Conservation (phyloP, 1,140 invertebrate genomes). For the Sarcophaga peregrina region DNA sequence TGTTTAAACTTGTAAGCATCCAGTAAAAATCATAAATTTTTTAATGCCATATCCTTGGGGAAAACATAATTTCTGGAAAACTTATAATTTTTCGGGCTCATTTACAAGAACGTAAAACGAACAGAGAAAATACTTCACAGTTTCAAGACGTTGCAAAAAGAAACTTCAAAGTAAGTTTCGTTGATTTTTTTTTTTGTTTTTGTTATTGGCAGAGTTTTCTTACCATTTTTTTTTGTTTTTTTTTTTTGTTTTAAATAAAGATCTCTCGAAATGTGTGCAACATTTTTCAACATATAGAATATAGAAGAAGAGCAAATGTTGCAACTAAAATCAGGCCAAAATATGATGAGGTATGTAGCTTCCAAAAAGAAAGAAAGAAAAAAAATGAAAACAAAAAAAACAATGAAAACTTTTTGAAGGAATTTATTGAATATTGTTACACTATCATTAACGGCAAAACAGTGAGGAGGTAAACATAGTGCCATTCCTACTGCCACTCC, state of each 20-base stretch:
- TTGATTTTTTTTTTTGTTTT: neutral
- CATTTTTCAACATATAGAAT: no score
- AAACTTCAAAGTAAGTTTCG: constrained; percentile 25
- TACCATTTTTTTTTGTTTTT: neutral
- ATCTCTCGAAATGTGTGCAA: no score
- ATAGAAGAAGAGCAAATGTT: no score
- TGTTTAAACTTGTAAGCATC: neutral
- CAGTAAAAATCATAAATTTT: neutral
- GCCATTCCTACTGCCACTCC: neutral
- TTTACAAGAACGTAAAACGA: no score
- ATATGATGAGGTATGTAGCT: no score
- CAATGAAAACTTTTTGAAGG: neutral
- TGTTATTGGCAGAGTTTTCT: no score
- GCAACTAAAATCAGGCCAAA: no score
- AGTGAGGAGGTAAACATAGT: neutral
- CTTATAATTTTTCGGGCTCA: neutral
- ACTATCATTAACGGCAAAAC: constrained; percentile 12
- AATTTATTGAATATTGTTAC: neutral
- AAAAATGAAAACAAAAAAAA: no score
- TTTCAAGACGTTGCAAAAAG: neutral
- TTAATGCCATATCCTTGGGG: neutral
- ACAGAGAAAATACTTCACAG: neutral
- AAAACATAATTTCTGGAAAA: neutral
- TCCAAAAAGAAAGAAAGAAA: no score
- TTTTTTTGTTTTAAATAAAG: no score